phyloP scores from a whole-genome alignment of 2,797 vertebrate species.

The Sebastes wilsoni region DNA sequence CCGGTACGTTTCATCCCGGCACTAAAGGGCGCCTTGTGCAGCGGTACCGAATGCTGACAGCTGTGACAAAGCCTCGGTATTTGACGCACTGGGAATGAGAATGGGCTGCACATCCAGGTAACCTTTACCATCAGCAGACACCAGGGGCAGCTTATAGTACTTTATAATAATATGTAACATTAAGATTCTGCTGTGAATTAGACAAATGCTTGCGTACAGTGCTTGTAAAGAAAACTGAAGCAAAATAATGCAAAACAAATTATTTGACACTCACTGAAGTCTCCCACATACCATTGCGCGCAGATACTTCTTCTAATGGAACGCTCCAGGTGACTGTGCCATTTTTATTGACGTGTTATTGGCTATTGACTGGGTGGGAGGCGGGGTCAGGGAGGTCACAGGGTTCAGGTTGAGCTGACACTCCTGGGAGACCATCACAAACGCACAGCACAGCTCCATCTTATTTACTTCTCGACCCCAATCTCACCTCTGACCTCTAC shows the following conservation, averaged over 20 bases:
- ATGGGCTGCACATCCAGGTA: neutral
- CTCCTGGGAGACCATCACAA: slow-evolving; percentile 35
- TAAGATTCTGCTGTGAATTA: neutral
- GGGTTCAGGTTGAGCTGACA: slow-evolving; percentile 32
- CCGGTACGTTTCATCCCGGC: too few species aligned
- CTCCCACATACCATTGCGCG: neutral
- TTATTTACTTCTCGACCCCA: slow-evolving; percentile 68
- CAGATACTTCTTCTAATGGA: slow-evolving; percentile 25
- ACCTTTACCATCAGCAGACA: neutral
- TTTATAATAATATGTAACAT: neutral
- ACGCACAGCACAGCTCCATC: slow-evolving; percentile 47
- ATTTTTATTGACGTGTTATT: slow-evolving; percentile 65
- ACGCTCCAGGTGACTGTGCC: slow-evolving; percentile 50
- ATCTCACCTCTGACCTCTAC: slow-evolving; percentile 61
- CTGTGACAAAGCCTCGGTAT: too few species aligned
- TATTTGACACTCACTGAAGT: neutral
- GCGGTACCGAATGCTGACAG: too few species aligned
- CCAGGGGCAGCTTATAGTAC: neutral
- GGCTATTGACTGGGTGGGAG: slow-evolving; percentile 51
- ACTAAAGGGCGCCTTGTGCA: too few species aligned
- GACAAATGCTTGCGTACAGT: neutral
- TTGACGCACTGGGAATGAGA: too few species aligned
- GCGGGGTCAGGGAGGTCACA: slow-evolving; percentile 52
- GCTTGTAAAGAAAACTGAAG: neutral
- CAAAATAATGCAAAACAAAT: neutral